A percentile compares a stretch with the other conserved stretches of the same genome.
Evolutionary conservation across 2,113 vertebrate genomes (phyloP).

Genomic region (Thamnophis sirtalis): DNA sequence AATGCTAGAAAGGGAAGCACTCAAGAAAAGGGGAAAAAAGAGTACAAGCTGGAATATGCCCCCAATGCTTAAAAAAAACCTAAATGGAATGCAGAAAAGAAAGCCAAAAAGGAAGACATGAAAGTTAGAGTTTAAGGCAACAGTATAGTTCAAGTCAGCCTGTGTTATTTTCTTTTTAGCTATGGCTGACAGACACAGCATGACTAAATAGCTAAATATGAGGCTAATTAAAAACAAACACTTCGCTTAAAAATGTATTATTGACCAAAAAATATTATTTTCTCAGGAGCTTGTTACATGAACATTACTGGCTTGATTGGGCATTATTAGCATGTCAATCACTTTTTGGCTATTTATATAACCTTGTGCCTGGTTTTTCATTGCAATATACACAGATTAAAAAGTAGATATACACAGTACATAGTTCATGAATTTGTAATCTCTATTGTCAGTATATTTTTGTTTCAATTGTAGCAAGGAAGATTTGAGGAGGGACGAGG

Average conservation of each 20-base stretch:
- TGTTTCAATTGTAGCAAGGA: slow-evolving; percentile 20
- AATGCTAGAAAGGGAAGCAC: slow-evolving; percentile 70
- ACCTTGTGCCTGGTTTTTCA: slow-evolving; percentile 69
- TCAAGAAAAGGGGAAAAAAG: slow-evolving; percentile 54
- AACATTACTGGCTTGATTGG: slow-evolving; percentile 48
- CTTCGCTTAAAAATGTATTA: slow-evolving; percentile 58
- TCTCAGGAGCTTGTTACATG: slow-evolving; percentile 62
- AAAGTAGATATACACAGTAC: slow-evolving; percentile 57
- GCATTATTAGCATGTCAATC: slow-evolving; percentile 69
- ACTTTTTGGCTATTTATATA: slow-evolving; percentile 70
- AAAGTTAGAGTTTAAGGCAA: slow-evolving; percentile 62
- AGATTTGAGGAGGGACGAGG: slow-evolving; percentile 1
- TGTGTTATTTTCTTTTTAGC: slow-evolving; percentile 49
- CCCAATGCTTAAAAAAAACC: slow-evolving; percentile 54
- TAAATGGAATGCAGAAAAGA: slow-evolving; percentile 66
- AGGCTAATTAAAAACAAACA: slow-evolving; percentile 84
- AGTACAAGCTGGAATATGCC: slow-evolving; percentile 61
- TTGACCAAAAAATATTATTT: slow-evolving; percentile 67
- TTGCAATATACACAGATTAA: slow-evolving; percentile 75
- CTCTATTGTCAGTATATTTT: slow-evolving; percentile 55
- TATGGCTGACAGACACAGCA: slow-evolving; percentile 63
- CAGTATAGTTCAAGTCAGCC: slow-evolving; percentile 33
- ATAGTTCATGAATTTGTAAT: slow-evolving; percentile 61
- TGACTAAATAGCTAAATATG: slow-evolving; percentile 75
- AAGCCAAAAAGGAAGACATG: slow-evolving; percentile 63